Evolutionary conservation across 35 echinoderm and acorn worm species (phyloP).

Genomic region (Patiria miniata): DNA sequence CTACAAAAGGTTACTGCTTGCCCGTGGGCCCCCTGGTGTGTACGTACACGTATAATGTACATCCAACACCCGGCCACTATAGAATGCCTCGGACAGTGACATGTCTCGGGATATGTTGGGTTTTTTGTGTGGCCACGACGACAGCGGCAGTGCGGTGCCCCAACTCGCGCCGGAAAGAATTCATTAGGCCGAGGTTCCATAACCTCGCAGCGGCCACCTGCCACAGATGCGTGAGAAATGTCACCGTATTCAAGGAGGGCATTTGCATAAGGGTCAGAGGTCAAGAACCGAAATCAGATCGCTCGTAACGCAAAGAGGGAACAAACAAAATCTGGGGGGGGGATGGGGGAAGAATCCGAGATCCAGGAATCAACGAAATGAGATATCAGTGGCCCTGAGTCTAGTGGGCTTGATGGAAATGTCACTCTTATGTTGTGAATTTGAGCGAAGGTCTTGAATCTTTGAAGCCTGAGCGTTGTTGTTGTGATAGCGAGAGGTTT

Average conservation of each 20-base stretch:
- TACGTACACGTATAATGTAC: background rate
- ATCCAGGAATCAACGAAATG: background rate
- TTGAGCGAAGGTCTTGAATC: too few species aligned
- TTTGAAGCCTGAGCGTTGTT: too few species aligned
- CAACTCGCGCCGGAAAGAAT: background rate
- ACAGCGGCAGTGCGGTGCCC: background rate
- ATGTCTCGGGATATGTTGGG: conserved; percentile 1
- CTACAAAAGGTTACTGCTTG: conserved; percentile 1
- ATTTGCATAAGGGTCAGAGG: conserved; percentile 9
- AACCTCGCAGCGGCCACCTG: conserved; percentile 4
- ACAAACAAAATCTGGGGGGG: too few species aligned
- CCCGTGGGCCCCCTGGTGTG: background rate
- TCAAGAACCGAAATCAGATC: background rate
- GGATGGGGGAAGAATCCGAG: background rate
- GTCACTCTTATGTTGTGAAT: conserved; percentile 4
- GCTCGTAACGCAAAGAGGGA: too few species aligned
- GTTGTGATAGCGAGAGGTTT: too few species aligned
- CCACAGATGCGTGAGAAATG: conserved; percentile 14
- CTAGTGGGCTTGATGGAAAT: conserved; percentile 2
- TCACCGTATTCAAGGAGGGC: background rate
- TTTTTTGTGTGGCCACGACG: too few species aligned
- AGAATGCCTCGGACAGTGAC: background rate
- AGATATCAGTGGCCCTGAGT: background rate
- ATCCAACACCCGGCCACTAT: background rate
- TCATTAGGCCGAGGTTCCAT: background rate